These are phyloP conservation scores for Drosophila paranaensis DNA, from an alignment of 2,888 invertebrate genomes.

Conservation along the genomic window DNA sequence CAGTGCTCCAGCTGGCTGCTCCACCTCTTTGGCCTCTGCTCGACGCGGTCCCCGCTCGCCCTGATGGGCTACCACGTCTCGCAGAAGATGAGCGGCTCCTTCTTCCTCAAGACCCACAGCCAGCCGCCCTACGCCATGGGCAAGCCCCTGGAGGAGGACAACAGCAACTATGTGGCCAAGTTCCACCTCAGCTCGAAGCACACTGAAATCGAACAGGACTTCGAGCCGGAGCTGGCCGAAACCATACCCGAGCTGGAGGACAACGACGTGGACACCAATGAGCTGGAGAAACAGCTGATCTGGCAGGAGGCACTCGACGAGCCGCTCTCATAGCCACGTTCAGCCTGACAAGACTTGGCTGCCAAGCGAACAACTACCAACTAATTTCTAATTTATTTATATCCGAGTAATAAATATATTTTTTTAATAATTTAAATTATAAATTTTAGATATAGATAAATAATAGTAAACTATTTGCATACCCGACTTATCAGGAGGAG, in stretches of 20 bases:
- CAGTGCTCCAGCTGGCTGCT: constrained; percentile 86
- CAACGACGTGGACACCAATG: constrained; percentile 16
- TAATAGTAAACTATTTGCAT: too few relatives aligned
- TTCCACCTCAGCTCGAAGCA: constrained; percentile 46
- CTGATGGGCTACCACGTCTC: constrained; percentile 86
- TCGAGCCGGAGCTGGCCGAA: constrained; percentile 67
- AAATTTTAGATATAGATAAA: too few relatives aligned
- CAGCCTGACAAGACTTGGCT: neutral
- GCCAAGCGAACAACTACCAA: neutral
- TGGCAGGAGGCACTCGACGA: constrained; percentile 50
- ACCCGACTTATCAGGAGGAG: too few relatives aligned
- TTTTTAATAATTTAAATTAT: neutral
- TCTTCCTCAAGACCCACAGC: constrained; percentile 84
- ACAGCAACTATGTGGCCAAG: constrained; percentile 50
- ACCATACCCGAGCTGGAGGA: constrained; percentile 50
- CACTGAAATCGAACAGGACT: constrained; percentile 57
- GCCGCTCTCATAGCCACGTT: constrained; percentile 25
- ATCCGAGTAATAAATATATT: neutral
- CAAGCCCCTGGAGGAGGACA: constrained; percentile 45
- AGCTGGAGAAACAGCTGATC: constrained; percentile 49
- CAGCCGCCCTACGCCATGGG: constrained; percentile 72
- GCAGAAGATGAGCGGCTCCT: constrained; percentile 83
- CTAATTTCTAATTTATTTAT: constrained; percentile 1
- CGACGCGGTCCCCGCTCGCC: constrained; percentile 67
- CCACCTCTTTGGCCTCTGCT: constrained; percentile 86